phyloP scores from a whole-genome alignment of 2,797 vertebrate genomes.

The Echiichthys vipera region DNA sequence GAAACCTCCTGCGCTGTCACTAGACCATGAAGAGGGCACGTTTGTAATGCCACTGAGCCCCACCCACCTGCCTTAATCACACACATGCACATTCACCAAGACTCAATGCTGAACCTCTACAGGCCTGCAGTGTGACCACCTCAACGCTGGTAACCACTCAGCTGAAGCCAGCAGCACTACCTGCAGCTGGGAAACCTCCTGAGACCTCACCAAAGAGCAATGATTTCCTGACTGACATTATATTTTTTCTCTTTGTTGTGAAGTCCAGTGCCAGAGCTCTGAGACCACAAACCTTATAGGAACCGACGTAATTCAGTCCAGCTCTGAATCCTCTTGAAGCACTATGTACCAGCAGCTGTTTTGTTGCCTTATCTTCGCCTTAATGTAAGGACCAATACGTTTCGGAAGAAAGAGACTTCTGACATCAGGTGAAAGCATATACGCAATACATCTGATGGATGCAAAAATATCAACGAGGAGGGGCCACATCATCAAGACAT shows the following conservation, averaged over 20 bases:
- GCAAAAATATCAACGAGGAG: conserved; percentile 35
- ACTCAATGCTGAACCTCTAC: conserved; percentile 55
- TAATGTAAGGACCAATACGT: conserved; percentile 56
- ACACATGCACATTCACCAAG: conserved; percentile 29
- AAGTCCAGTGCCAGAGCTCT: conserved; percentile 32
- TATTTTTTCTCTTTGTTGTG: conserved; percentile 26
- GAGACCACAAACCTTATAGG: conserved; percentile 39
- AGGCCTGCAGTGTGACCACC: conserved; percentile 47
- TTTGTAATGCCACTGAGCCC: conserved; percentile 57
- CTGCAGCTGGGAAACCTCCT: conserved; percentile 65
- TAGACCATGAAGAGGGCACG: conserved; percentile 29
- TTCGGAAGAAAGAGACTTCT: conserved; percentile 41
- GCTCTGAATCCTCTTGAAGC: conserved; percentile 54
- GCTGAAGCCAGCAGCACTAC: conserved; percentile 57
- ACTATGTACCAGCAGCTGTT: conserved; percentile 65
- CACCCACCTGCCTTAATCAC: conserved; percentile 59
- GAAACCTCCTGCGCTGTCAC: conserved; percentile 49
- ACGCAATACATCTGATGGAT: conserved; percentile 12
- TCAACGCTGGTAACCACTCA: conserved; percentile 60
- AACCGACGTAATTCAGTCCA: conserved; percentile 38
- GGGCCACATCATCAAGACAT: conserved; percentile 25
- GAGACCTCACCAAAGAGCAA: conserved; percentile 79
- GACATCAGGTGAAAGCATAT: conserved; percentile 20
- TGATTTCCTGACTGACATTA: conserved; percentile 71
- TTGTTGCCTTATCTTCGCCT: conserved; percentile 68